Percentiles rank a stretch among this genome's conserved stretches.
Evolutionary conservation across 2,113 vertebrate genomes (phyloP).

Genomic region (Turdus rufiventris): DNA sequence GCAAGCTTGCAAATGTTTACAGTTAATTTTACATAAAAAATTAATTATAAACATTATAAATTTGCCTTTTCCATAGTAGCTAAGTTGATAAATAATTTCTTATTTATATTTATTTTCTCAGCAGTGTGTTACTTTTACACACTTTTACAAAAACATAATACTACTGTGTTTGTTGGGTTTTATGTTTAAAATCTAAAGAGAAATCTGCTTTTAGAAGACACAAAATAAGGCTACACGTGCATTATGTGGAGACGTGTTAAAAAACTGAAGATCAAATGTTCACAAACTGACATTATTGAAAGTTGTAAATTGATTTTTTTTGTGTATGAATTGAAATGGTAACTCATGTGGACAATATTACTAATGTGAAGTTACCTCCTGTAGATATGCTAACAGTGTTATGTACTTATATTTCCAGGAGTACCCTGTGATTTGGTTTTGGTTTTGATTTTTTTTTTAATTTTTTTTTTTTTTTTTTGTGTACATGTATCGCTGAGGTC

Average conservation of each 20-base stretch:
- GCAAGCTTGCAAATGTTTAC: slow-evolving; percentile 34
- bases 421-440: slow-evolving; percentile 70
- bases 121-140: slow-evolving; percentile 72
- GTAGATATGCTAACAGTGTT: slow-evolving; percentile 81
- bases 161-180: slow-evolving; percentile 72
- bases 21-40: slow-evolving; percentile 16
- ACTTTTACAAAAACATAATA: slow-evolving; percentile 69
- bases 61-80: slow-evolving; percentile 28
- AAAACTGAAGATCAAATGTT: slow-evolving; percentile 62
- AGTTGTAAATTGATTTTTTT: slow-evolving; percentile 60
- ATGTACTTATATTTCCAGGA: slow-evolving; percentile 73
- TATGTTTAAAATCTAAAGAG: slow-evolving; percentile 48
- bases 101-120: slow-evolving; percentile 70
- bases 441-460: neutral
- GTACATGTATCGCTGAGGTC: slow-evolving; percentile 69
- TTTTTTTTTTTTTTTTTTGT: slow-evolving; percentile 23
- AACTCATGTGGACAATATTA: slow-evolving; percentile 72
- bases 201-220: slow-evolving; percentile 52
- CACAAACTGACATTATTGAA: slow-evolving; percentile 66
- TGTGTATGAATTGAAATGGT: slow-evolving; percentile 64
- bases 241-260: slow-evolving; percentile 44
- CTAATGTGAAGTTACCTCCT: slow-evolving; percentile 73
- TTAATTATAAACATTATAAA: slow-evolving; percentile 35
- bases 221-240: slow-evolving; percentile 33
- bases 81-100: slow-evolving; percentile 13